Conservation (phyloP, 2,797 vertebrate genomes). For the Tokudaia muenninki region DNA sequence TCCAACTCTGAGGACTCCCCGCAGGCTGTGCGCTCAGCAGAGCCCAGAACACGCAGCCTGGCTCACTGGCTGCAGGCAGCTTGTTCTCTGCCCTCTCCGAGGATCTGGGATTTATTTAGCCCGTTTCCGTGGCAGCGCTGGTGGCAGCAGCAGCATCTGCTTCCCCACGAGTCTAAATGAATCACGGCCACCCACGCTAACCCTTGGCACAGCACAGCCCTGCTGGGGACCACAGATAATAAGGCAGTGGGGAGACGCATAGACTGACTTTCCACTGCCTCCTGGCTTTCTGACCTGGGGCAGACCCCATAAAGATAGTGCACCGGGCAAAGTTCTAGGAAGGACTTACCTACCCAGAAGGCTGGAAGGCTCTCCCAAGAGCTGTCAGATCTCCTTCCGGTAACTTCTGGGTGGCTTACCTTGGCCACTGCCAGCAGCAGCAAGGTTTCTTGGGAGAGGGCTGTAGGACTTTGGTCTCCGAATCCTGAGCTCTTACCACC, state of each 20-base stretch:
- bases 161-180: constrained; percentile 84
- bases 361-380: neutral
- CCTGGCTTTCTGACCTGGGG: neutral
- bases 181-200: constrained; percentile 86
- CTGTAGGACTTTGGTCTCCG: neutral
- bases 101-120: constrained; percentile 82
- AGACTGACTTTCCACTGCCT: constrained; percentile 20
- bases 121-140: constrained; percentile 76
- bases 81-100: constrained; percentile 71
- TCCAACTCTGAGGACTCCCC: neutral
- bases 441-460: neutral
- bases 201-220: constrained; percentile 80
- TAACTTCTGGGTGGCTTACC: neutral
- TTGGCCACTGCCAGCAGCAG: neutral
- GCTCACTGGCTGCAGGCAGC: constrained; percentile 62
- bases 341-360: neutral
- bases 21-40: neutral
- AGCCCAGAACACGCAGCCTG: constrained; percentile 26
- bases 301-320: neutral
- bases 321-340: neutral
- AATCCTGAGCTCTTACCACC: neutral
- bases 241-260: constrained; percentile 73
- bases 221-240: constrained; percentile 72
- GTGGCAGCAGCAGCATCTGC: constrained; percentile 82
- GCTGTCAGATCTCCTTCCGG: neutral